These are phyloP conservation scores for Holocentrus rufus DNA, from an alignment of 2,797 vertebrate species.

Conservation along the genomic window DNA sequence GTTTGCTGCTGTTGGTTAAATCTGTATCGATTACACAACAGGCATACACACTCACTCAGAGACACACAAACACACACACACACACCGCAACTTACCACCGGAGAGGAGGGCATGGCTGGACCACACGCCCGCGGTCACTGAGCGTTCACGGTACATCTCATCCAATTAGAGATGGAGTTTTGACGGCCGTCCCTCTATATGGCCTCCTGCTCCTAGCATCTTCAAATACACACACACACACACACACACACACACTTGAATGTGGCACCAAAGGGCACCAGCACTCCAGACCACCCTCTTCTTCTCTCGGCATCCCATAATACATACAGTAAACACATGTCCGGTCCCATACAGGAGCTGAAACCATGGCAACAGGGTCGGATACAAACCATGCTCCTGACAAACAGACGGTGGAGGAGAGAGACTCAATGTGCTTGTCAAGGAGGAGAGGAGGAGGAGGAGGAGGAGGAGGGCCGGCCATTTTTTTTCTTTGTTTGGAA, in stretches of 20 bases:
- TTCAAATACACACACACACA: constrained; percentile 17
- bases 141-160: constrained; percentile 49
- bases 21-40: too few species aligned
- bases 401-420: constrained; percentile 75
- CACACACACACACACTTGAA: constrained; percentile 59
- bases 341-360: constrained; percentile 48
- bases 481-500: constrained; percentile 70
- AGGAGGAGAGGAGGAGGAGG: constrained; percentile 57
- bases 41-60: background rate
- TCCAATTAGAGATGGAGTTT: constrained; percentile 63
- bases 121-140: constrained; percentile 31
- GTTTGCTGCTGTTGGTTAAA: too few species aligned
- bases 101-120: constrained; percentile 14
- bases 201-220: too few species aligned
- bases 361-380: constrained; percentile 77
- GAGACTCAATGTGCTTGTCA: constrained; percentile 66
- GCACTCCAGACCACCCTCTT: constrained; percentile 55
- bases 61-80: constrained; percentile 19
- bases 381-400: constrained; percentile 73
- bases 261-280: constrained; percentile 61
- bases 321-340: constrained; percentile 75
- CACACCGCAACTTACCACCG: background rate
- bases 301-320: constrained; percentile 70
- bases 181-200: too few species aligned
- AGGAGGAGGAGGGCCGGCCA: constrained; percentile 58